phyloP scores from a whole-genome alignment of 2,888 invertebrate genomes.

The Diaphora mendica region DNA sequence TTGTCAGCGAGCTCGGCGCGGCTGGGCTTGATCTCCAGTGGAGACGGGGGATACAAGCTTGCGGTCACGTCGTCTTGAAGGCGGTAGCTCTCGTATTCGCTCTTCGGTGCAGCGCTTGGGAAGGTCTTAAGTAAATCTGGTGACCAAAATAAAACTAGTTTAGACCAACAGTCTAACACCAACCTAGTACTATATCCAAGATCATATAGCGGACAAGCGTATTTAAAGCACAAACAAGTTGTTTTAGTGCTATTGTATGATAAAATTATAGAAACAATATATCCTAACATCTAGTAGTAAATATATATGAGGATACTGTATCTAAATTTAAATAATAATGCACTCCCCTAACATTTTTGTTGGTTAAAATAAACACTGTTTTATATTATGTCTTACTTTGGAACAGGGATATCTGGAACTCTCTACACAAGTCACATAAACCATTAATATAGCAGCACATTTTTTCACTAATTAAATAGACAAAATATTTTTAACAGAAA shows the following conservation, averaged over 20 bases:
- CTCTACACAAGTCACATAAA: constrained; percentile 82
- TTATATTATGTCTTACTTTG: constrained; percentile 71
- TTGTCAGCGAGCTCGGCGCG: constrained; percentile 88
- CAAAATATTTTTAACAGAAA: constrained; percentile 38
- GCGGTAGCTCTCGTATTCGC: constrained; percentile 64
- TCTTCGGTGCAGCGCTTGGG: constrained; percentile 75
- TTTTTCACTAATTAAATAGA: constrained; percentile 51
- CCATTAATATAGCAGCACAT: constrained; percentile 83
- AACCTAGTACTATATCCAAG: neutral
- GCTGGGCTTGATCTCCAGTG: constrained; percentile 76
- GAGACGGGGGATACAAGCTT: constrained; percentile 78
- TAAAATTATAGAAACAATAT: neutral
- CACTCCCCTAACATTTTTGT: neutral
- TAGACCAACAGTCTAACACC: neutral
- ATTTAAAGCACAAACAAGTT: neutral
- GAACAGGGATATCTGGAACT: constrained; percentile 76
- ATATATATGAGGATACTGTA: neutral
- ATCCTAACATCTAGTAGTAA: neutral
- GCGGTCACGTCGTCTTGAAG: constrained; percentile 68
- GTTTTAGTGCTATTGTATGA: neutral
- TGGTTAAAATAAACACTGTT: neutral
- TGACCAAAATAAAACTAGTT: constrained; percentile 32
- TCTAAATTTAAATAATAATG: neutral
- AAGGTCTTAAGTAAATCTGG: constrained; percentile 80
- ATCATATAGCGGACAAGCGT: neutral